phyloP scores from a whole-genome alignment of 2,113 vertebrate genomes.

The Pangasianodon hypophthalmus region DNA sequence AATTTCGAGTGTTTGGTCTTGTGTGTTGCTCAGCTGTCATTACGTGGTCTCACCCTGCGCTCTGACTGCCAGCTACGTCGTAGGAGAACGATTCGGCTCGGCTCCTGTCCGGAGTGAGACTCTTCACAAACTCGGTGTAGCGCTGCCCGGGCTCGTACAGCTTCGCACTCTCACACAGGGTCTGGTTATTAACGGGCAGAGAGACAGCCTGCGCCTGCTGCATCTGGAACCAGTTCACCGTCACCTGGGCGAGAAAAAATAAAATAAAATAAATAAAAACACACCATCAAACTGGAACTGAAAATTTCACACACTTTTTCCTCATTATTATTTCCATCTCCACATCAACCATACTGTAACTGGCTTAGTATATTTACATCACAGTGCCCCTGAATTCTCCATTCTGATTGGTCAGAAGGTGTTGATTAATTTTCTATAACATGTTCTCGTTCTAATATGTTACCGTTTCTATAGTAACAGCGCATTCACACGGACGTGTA shows the following conservation, averaged over 20 bases:
- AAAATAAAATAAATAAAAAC: not conserved
- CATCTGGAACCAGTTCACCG: constrained; percentile 96
- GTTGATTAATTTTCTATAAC: not conserved
- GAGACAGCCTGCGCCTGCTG: constrained; percentile 90
- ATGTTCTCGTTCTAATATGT: not conserved
- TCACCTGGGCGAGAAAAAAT: constrained; percentile 75
- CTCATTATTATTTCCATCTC: not conserved
- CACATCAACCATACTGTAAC: too few relatives aligned
- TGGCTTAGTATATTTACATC: not conserved
- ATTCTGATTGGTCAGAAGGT: not conserved
- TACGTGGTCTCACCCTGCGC: constrained; percentile 78
- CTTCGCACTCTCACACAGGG: constrained; percentile 90
- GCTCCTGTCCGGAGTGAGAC: constrained; percentile 76
- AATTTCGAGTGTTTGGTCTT: too few relatives aligned
- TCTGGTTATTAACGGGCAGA: constrained; percentile 86
- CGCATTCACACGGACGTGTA: not conserved
- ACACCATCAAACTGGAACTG: too few relatives aligned
- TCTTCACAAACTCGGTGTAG: constrained; percentile 88
- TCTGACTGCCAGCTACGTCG: constrained; percentile 71
- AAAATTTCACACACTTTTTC: not conserved
- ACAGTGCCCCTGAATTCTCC: not conserved
- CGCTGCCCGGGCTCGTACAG: constrained; percentile 92
- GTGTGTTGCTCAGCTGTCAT: not conserved
- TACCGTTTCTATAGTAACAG: not conserved
- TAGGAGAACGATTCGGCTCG: constrained; percentile 75